Evolutionary conservation across 2,113 vertebrate species (phyloP).

Genomic region (Edolisoma coerulescens): DNA sequence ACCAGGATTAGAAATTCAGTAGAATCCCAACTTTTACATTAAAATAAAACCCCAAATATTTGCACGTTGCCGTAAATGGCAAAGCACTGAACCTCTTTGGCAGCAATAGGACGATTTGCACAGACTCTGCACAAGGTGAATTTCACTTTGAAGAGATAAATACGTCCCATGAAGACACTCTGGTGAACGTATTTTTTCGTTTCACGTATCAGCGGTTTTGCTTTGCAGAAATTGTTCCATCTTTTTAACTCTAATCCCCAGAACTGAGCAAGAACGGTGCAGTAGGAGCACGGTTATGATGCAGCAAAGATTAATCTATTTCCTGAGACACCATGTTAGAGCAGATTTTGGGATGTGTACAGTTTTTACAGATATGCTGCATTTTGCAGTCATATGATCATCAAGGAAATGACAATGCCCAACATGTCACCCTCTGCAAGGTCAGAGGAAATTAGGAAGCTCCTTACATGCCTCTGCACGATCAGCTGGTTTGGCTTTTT

Average conservation of each 20-base stretch:
- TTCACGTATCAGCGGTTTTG: neutral
- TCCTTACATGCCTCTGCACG: neutral
- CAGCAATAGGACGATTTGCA: neutral
- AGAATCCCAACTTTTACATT: neutral
- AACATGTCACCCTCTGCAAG: neutral
- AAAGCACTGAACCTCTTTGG: neutral
- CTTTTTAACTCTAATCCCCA: neutral
- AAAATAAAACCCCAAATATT: neutral
- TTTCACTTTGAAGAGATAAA: neutral
- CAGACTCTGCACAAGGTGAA: neutral
- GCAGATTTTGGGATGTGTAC: neutral
- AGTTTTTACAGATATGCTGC: neutral
- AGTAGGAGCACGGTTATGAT: neutral
- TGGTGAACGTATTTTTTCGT: neutral
- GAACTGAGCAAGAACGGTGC: neutral
- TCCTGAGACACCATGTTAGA: neutral
- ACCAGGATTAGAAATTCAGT: neutral
- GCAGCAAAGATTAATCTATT: neutral
- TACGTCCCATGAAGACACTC: neutral
- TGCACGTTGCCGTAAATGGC: neutral
- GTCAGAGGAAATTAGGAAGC: neutral
- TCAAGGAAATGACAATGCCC: neutral
- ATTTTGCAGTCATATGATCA: neutral
- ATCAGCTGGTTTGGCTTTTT: neutral
- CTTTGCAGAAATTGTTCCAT: neutral